Evolutionary conservation across 2,113 vertebrate genomes (phyloP).

Genomic region (Phylloscopus trochiloides): DNA sequence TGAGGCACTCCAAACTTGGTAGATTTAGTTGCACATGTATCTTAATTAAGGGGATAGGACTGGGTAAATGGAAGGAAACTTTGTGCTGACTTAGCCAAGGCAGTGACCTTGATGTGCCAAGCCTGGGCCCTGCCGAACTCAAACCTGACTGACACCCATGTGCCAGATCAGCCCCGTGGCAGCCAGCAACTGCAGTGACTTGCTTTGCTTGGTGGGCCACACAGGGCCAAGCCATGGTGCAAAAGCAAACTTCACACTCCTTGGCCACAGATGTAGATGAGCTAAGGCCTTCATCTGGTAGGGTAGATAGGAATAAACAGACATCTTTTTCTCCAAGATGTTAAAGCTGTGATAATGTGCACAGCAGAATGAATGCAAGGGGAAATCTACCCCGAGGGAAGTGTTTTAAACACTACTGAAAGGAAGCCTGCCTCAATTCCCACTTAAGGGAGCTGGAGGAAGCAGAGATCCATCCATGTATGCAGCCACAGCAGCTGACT

Average conservation of each 20-base stretch:
- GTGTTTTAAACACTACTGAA: neutral
- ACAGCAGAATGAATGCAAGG: neutral
- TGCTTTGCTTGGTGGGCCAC: neutral
- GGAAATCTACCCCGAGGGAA: neutral
- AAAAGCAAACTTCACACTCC: neutral
- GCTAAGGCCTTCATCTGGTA: neutral
- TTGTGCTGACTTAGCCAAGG: neutral
- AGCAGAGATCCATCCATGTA: neutral
- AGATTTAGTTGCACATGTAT: neutral
- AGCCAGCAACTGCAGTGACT: neutral
- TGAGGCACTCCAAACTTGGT: neutral
- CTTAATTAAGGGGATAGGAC: neutral
- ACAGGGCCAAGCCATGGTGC: neutral
- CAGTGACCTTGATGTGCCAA: no score
- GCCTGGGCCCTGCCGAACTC: neutral
- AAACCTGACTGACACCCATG: rapidly evolving
- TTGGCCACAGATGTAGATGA: neutral
- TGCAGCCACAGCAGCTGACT: neutral
- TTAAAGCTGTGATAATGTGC: neutral
- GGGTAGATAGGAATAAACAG: neutral
- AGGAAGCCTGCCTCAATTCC: neutral
- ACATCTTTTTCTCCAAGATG: neutral
- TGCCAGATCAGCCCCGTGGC: rapidly evolving
- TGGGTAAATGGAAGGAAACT: neutral
- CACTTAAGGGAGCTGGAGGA: neutral